Percentiles rank a stretch among this genome's conserved stretches.
These are phyloP conservation scores for Hypolimnas misippus DNA, from an alignment of 2,888 invertebrate genomes.

Conservation along the genomic window DNA sequence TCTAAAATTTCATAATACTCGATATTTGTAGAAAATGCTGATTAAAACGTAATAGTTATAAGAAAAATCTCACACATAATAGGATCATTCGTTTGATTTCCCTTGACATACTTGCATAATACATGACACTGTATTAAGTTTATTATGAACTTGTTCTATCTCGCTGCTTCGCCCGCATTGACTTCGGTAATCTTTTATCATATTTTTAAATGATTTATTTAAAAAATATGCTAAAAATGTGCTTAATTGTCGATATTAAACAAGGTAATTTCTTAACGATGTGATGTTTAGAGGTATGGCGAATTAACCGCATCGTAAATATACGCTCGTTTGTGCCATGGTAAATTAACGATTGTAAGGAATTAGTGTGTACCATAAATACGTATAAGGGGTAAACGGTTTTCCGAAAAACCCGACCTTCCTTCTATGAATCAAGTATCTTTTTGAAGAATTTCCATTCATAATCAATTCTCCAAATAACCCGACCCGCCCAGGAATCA, in stretches of 20 bases:
- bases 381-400: too few species aligned
- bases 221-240: not conserved
- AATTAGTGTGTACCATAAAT: not conserved
- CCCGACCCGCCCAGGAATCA: too few species aligned
- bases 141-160: not conserved
- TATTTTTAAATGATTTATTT: not conserved
- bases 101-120: conserved; percentile 10
- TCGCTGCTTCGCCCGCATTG: not conserved
- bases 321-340: not conserved
- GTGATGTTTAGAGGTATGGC: not conserved
- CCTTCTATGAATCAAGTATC: too few species aligned
- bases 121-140: conserved; percentile 1
- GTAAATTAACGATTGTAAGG: not conserved
- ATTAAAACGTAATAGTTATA: not conserved
- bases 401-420: too few species aligned
- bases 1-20: too few species aligned
- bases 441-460: too few species aligned
- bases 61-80: not conserved
- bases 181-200: not conserved
- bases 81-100: not conserved
- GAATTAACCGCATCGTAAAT: conserved; percentile 4
- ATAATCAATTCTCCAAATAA: too few species aligned
- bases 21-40: too few species aligned
- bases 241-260: too few species aligned
- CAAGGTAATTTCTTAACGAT: not conserved